Evolutionary conservation across 2,113 vertebrate genomes (phyloP), one percentile per base, ranked within the genome.

Genomic region (Sceloporus tristichus): DNA sequence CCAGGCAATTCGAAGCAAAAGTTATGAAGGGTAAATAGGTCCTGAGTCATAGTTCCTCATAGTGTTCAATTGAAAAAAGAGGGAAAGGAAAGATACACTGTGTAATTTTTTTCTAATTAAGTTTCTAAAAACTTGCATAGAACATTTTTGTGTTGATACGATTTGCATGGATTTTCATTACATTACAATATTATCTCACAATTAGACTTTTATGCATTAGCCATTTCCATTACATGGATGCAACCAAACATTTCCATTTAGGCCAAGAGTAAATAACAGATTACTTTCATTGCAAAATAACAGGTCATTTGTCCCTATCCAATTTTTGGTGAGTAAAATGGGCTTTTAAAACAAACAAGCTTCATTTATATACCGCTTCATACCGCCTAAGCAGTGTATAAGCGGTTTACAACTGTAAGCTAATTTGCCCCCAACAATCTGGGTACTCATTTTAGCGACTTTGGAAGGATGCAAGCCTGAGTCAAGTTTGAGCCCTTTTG

Each of bases 11-110:
- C 89, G 91, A 79, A 91, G 92, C 95, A 91, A 94, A 94, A 96
- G 86, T 91, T 92, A 94, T 93, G 94, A 93, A 95, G 95, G 89
- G 94, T 93, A 97, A 98, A 97, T 92, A 97, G 90, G 84, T 91
- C 93, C 88, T 79, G 62, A 88, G 80, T 90, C 92, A 81, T 70
- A 91, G 88, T 93, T 93, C 95, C 48, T 91, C 90, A 95, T 95
- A 95, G 92, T 90, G 85, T 91, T 94, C 95, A 59, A 10, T 86
- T 1, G 86, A 74, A 48, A 48, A 48, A 25, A 1, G 29, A 80
- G n/a, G 84, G 87, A 59, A 59, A 16, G 13, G 88, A 0, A 0
- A 65, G 34, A 70, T 0, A 0, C 65, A 56, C 0, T 0, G 1
- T 2, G 16, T 9, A 68, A 79, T 84, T 42, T 89, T 87, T 71